Conservation (phyloP, 2,888 invertebrate species). For the Lacanobia oleracea region DNA sequence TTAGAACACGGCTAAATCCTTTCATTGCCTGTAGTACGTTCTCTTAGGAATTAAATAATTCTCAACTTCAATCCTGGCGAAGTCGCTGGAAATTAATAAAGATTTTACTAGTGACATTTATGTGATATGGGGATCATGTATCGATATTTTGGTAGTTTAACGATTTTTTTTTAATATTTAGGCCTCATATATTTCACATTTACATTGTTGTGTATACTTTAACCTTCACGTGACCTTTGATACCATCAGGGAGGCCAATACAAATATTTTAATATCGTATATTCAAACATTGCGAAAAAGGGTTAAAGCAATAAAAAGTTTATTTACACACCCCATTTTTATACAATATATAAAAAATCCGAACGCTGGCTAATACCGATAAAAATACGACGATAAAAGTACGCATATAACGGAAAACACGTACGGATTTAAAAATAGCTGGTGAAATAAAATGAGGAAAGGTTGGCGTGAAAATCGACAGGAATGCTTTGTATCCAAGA, state of each 20-base stretch:
- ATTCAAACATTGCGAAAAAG: conserved; percentile 12
- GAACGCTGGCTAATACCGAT: conserved; percentile 2
- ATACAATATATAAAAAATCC: conserved; percentile 2
- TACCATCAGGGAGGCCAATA: not conserved
- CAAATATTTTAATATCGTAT: conserved; percentile 11
- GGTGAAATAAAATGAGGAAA: not conserved
- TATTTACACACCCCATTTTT: conserved; percentile 17
- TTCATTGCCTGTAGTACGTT: too few species aligned
- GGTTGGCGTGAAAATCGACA: not conserved
- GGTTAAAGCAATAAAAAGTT: conserved; percentile 33
- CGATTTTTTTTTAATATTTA: too few species aligned
- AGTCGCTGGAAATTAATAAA: too few species aligned
- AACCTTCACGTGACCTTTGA: not conserved
- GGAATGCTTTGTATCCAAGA: not conserved
- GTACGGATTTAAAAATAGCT: conserved; percentile 9
- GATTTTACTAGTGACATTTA: too few species aligned
- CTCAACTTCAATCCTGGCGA: too few species aligned
- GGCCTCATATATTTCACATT: too few species aligned
- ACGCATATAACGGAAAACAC: not conserved
- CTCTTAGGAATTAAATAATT: too few species aligned
- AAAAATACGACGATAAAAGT: conserved; percentile 10
- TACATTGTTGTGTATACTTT: not conserved
- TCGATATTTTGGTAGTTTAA: too few species aligned
- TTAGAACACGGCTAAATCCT: too few species aligned
- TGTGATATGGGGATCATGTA: too few species aligned